Conservation (phyloP, 2,797 vertebrate genomes). For the Lycodopsis pacificus region DNA sequence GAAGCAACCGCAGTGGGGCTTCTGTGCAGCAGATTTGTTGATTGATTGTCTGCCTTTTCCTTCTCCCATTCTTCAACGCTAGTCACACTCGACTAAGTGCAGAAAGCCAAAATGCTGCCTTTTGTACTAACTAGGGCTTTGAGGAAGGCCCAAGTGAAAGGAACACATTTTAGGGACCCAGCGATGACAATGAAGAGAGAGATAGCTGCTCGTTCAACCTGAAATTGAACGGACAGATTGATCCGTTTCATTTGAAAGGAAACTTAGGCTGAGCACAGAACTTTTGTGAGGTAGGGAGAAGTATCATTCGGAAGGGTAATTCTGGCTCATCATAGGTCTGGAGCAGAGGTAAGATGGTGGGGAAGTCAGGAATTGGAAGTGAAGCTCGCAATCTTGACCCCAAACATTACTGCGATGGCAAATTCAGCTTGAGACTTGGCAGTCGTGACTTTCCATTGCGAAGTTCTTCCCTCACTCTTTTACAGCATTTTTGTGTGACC, state of each 20-base stretch:
- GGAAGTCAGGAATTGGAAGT: constrained; percentile 69
- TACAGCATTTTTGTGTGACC: constrained; percentile 60
- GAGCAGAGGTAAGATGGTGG: constrained; percentile 64
- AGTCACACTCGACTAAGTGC: constrained; percentile 37
- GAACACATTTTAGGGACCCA: constrained; percentile 27
- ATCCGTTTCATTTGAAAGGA: constrained; percentile 19
- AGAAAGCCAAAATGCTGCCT: constrained; percentile 47
- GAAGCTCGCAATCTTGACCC: constrained; percentile 72
- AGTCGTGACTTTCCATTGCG: constrained; percentile 71
- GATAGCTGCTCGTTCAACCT: background rate
- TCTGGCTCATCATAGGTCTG: constrained; percentile 65
- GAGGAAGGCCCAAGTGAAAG: constrained; percentile 4
- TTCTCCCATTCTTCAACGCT: constrained; percentile 45
- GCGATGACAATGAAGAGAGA: constrained; percentile 2
- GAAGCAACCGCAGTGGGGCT: constrained; percentile 65
- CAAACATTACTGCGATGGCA: constrained; percentile 71
- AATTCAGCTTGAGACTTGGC: constrained; percentile 63
- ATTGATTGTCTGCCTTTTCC: constrained; percentile 59
- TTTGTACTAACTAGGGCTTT: constrained; percentile 21
- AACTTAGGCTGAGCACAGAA: constrained; percentile 35
- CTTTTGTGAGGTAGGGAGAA: constrained; percentile 41
- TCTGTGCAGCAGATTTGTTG: constrained; percentile 60
- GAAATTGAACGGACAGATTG: constrained; percentile 25
- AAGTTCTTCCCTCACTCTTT: constrained; percentile 66
- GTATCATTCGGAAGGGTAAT: constrained; percentile 60